A percentile compares a stretch with the other conserved stretches of the same genome.
Evolutionary conservation across 1,140 invertebrate species (phyloP).

Genomic region (Cydia pomonella): DNA sequence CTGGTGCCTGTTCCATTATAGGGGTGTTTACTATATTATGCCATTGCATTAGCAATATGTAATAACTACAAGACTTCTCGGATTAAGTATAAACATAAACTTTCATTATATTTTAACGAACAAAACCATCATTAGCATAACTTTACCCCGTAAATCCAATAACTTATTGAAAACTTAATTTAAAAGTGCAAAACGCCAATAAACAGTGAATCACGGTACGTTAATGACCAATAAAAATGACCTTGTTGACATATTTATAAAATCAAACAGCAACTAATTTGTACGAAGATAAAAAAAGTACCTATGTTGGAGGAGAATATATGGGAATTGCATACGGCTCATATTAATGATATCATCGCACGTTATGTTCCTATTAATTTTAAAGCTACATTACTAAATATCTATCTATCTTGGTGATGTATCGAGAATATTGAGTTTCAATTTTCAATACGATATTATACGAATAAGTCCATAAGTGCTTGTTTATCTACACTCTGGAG

Average conservation of each 20-base stretch:
- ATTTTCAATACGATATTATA: no score
- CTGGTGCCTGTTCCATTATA: no score
- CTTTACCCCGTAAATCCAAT: neutral
- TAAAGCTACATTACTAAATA: no score
- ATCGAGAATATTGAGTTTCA: no score
- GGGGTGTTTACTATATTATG: no score
- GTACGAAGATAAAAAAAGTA: neutral
- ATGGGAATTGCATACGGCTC: neutral
- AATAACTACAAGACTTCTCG: no score
- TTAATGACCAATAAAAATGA: conserved; percentile 20
- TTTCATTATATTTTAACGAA: neutral
- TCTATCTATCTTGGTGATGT: no score
- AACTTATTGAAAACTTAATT: conserved; percentile 18
- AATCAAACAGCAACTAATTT: neutral
- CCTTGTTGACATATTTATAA: conserved; percentile 21
- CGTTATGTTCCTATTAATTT: no score
- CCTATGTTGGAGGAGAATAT: neutral
- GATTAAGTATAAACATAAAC: neutral
- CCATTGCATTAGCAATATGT: no score
- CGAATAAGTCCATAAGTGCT: no score
- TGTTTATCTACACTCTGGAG: no score
- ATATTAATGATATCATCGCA: neutral
- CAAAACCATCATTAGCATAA: neutral
- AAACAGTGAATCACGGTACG: neutral
- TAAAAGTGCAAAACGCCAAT: neutral